Conservation (phyloP, 2,113 vertebrate genomes). For the Ia io region DNA sequence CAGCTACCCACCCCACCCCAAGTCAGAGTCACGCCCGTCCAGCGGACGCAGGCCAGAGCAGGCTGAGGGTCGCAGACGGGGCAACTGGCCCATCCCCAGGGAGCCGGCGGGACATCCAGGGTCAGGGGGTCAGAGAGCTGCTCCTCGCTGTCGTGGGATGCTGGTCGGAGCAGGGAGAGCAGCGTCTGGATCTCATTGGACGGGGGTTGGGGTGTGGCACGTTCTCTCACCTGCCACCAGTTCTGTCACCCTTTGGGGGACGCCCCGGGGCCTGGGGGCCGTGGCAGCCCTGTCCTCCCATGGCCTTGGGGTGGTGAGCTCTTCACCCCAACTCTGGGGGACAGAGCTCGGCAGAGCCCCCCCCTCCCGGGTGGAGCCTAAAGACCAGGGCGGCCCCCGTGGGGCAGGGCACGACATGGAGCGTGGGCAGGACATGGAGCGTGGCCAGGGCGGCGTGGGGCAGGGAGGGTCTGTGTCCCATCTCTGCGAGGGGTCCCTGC, state of each 20-base stretch:
- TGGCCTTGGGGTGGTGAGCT: background rate
- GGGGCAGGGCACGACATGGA: background rate
- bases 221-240: background rate
- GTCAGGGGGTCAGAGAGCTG: background rate
- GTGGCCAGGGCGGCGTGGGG: background rate
- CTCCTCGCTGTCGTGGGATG: background rate
- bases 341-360: no score
- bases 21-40: background rate
- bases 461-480: background rate
- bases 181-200: background rate
- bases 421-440: background rate
- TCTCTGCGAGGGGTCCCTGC: background rate
- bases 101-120: background rate
- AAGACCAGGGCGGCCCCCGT: background rate
- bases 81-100: background rate
- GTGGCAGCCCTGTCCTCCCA: background rate
- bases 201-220: background rate
- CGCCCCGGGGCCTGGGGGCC: background rate
- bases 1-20: background rate
- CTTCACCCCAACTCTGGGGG: background rate
- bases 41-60: background rate
- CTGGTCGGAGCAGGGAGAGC: no score
- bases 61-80: background rate
- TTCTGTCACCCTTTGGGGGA: background rate
- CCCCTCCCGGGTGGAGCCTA: background rate